These are phyloP conservation scores for Unio pictorum DNA, from an alignment of 2,888 invertebrate genomes.

Conservation along the genomic window DNA sequence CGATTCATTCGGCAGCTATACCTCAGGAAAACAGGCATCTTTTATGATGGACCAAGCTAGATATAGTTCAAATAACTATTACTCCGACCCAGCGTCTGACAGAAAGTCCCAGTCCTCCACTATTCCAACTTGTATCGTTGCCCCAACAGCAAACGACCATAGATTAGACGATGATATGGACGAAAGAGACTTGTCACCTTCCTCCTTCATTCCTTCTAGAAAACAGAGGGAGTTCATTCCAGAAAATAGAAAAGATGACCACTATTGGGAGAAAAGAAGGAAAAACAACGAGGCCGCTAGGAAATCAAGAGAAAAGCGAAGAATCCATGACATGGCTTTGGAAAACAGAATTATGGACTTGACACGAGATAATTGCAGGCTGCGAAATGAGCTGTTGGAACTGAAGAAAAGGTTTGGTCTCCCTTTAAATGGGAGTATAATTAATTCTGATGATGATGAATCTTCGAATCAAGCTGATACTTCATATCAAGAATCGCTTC, in stretches of 20 bases:
- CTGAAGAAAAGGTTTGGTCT: constrained; percentile 84
- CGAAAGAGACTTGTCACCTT: constrained; percentile 4
- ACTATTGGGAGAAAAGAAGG: constrained; percentile 96
- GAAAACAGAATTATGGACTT: constrained; percentile 94
- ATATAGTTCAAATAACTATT: too few relatives aligned
- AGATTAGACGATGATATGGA: constrained; percentile 6
- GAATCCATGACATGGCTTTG: constrained; percentile 96
- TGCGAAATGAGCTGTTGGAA: constrained; percentile 92
- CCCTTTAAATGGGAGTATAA: constrained; percentile 48
- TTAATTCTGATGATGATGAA: constrained; percentile 22
- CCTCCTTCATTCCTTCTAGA: constrained; percentile 76
- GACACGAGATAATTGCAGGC: constrained; percentile 94
- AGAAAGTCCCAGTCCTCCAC: constrained; percentile 20
- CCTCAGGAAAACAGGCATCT: too few relatives aligned
- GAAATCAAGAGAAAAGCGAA: constrained; percentile 94
- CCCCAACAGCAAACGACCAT: constrained; percentile 32
- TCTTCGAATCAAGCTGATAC: background rate
- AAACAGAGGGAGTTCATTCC: constrained; percentile 97
- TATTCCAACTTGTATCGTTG: constrained; percentile 45
- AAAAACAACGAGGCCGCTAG: constrained; percentile 98
- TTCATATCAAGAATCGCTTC: too few relatives aligned
- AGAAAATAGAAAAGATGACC: constrained; percentile 95
- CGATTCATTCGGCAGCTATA: too few relatives aligned
- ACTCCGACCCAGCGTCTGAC: constrained; percentile 12
- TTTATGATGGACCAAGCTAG: too few relatives aligned